phyloP scores from a whole-genome alignment of 2,888 invertebrate genomes.

The Scaptomyza cyrtandrae region DNA sequence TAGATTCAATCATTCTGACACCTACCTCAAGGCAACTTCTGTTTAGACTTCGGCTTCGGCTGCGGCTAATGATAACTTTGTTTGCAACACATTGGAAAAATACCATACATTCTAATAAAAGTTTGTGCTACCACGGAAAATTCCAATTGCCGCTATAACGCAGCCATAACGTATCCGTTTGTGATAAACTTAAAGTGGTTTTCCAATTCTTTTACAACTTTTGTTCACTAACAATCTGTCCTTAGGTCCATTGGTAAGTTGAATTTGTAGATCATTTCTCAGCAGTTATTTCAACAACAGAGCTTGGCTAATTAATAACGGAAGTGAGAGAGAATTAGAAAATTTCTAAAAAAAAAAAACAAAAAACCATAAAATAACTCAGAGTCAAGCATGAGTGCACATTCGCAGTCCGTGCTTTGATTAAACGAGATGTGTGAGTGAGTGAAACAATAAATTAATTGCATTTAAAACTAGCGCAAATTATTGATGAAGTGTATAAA shows the following conservation, averaged over 20 bases:
- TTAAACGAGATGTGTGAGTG: conserved; percentile 30
- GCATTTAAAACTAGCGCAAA: conserved; percentile 59
- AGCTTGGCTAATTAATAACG: conserved; percentile 50
- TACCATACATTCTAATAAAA: neutral
- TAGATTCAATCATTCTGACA: conserved; percentile 28
- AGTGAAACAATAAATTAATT: conserved; percentile 58
- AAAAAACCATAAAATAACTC: neutral
- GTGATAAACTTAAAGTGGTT: conserved; percentile 12
- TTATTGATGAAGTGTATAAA: conserved; percentile 54
- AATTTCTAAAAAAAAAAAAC: conserved; percentile 49
- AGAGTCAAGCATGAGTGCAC: conserved; percentile 45
- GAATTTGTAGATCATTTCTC: conserved; percentile 13
- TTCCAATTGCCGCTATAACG: conserved; percentile 20
- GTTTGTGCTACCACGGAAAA: neutral
- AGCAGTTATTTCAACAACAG: conserved; percentile 5
- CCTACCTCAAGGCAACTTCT: conserved; percentile 20
- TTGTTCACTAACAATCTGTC: conserved; percentile 19
- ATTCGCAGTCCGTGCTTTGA: conserved; percentile 18
- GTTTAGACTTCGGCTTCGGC: conserved; percentile 9
- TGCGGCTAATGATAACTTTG: conserved; percentile 4
- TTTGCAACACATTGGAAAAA: neutral
- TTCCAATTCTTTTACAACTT: neutral
- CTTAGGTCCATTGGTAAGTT: conserved; percentile 46
- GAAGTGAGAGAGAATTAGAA: conserved; percentile 50
- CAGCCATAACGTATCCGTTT: conserved; percentile 10